Evolutionary conservation across 2,888 invertebrate species (phyloP), one percentile per base, ranked within the genome.

Genomic region (Leptinotarsa haldemani): DNA sequence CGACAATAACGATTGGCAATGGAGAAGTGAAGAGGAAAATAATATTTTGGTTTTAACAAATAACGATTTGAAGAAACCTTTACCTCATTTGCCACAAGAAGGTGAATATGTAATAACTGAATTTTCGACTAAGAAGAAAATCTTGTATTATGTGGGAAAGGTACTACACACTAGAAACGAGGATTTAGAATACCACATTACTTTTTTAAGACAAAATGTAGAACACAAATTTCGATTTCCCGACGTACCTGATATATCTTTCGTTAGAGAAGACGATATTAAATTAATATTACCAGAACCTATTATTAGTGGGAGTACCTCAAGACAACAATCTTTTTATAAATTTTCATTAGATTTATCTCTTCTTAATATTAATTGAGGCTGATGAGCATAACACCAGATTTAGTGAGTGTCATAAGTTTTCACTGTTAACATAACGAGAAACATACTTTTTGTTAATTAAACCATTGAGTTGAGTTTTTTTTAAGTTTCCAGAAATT

Each of bases 11-110:
- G 48, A 48, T 48, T 48, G 48, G 13, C 15, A 48, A 48, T 48
- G 48, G 48, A 48, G 48, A 48, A 48, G 48, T 48, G 48, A 48
- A 48, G 48, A 48, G 48, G 48, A 48, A 48, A 48, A 48, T 48
- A 16, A 48, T 48, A 48, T 48, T 48, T 48, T 48, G 25, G 25
- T 30, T 30, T 30, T 30, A 30, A 30, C 25, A 30, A 30, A 30
- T 30, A 30, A 30, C 25, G 48, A 48, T 48, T 16, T 48, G 48
- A 48, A 48, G 48, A 48, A 48, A 48, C 48, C 48, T 15, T 13
- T 48, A 16, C 48, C 48, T 16, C 48, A 16, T 48, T 4, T 48
- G 15, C 48, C 48, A 48, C 48, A 48, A 48, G 48, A 48, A 48
- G 48, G 48, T 48, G 48, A 48, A 48, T 48, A 15, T 48, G 48